Percentiles rank a stretch among this genome's conserved stretches.
These are phyloP conservation scores for Planiliza haematocheilus DNA, from an alignment of 2,113 vertebrate genomes.

Conservation along the genomic window DNA sequence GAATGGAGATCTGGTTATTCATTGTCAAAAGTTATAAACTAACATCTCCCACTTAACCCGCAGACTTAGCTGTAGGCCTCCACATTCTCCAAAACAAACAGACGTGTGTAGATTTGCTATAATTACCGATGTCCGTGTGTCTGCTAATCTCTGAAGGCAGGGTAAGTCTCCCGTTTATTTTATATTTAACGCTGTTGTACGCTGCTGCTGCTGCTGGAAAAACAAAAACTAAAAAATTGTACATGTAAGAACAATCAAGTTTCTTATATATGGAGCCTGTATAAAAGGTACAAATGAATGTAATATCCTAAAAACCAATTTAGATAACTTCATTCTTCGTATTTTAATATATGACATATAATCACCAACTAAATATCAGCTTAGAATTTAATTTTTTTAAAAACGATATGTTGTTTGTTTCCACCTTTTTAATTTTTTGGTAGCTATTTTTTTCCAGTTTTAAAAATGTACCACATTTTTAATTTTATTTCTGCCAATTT, in stretches of 20 bases:
- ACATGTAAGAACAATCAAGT: background rate
- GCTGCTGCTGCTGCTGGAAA: background rate
- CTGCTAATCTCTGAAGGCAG: constrained; percentile 38
- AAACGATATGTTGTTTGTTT: too few species aligned
- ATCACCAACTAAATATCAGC: too few species aligned
- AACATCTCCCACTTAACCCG: constrained; percentile 80
- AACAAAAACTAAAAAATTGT: background rate
- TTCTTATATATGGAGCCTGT: too few species aligned
- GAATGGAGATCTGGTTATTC: constrained; percentile 93
- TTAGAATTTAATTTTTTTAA: too few species aligned
- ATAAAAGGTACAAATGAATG: too few species aligned
- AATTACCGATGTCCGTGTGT: constrained; percentile 65
- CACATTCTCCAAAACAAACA: constrained; percentile 84
- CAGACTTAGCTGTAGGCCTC: constrained; percentile 77
- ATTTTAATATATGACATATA: too few species aligned
- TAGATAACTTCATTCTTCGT: too few species aligned
- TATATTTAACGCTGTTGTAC: background rate
- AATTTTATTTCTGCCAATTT: too few species aligned
- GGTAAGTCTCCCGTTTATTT: constrained; percentile 11
- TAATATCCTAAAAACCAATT: too few species aligned
- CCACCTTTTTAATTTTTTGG: too few species aligned
- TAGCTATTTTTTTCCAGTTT: too few species aligned
- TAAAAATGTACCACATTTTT: too few species aligned
- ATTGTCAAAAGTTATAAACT: constrained; percentile 93
- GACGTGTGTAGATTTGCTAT: constrained; percentile 73